These are phyloP conservation scores for Catocala fraxini DNA, from an alignment of 2,888 invertebrate species.

Conservation along the genomic window DNA sequence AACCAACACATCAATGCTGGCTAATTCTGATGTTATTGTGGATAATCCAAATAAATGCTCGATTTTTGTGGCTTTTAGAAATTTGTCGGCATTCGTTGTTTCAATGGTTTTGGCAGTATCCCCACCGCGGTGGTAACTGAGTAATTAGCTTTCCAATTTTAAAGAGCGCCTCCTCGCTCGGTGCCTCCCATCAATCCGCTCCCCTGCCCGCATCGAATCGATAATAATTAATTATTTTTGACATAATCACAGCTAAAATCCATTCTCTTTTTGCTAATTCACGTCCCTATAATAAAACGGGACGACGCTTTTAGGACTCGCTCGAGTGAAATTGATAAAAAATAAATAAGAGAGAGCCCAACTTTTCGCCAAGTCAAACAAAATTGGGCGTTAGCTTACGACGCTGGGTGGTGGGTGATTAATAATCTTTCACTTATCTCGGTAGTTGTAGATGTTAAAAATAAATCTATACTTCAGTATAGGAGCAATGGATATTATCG, in stretches of 20 bases:
- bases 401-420: constrained; percentile 70
- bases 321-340: constrained; percentile 85
- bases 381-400: constrained; percentile 73
- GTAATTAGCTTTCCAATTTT: constrained; percentile 85
- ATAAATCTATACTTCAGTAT: constrained; percentile 17
- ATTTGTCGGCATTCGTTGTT: no score
- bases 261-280: constrained; percentile 91
- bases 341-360: constrained; percentile 81
- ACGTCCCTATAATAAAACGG: constrained; percentile 88
- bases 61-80: constrained; percentile 48
- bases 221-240: constrained; percentile 92
- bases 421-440: constrained; percentile 68
- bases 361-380: constrained; percentile 83
- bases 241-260: constrained; percentile 90
- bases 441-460: constrained; percentile 34
- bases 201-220: constrained; percentile 85
- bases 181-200: constrained; percentile 79
- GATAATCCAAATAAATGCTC: background rate
- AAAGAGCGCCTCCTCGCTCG: constrained; percentile 74
- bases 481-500: constrained; percentile 38
- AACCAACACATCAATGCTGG: constrained; percentile 36
- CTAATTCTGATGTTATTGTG: background rate
- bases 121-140: constrained; percentile 65
- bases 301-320: constrained; percentile 81
- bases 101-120: constrained; percentile 68